Evolutionary conservation across 2,113 vertebrate genomes (phyloP), one percentile per base, ranked within the genome.

Genomic region (Podarcis cretensis): DNA sequence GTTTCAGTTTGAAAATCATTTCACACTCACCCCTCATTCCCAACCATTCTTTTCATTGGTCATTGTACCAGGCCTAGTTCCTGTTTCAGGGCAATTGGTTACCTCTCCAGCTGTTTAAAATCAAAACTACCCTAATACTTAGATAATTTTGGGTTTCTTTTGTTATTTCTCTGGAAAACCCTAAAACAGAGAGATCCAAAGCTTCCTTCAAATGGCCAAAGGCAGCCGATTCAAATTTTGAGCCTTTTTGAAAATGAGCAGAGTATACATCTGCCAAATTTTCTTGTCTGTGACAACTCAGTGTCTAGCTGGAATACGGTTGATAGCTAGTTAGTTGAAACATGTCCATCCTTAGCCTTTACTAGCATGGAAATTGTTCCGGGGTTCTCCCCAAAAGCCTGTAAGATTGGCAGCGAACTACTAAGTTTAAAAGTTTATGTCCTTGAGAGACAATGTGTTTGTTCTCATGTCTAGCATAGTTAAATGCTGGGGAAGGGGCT

Each of bases 1-100:
- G 68, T 91, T 85, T 85, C 93, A 86, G 71, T 87, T 87, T 83
- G 84, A 89, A 80, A 89, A 74, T 54, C 86, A 81, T 88, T 14
- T 80, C 86, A 84, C 94, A 86, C 80, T 77, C 76, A 85, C 85
- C 63, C 73, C 92, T 81, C 77, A 93, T 79, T 27, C n/a, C 59
- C 74, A 90, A 43, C 4, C 84, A 91, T 76, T 89, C 74, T 87
- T 81, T 63, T 59, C 80, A 65, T 83, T 84, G 80, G 48, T 83
- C 81, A 79, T 90, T 87, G 65, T 78, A 83, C 85, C 73, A 90
- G 73, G 20, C 73, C 63, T 71, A 25, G 43, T 77, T 86, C 73
- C 32, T 77, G 63, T 76, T 76, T 13, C 32, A 59, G 65, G 80
- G 43, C 79, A 86, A 78, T 69, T 83, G 74, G 85, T 83, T 83